A percentile compares a stretch with the other conserved stretches of the same genome.
Conservation (phyloP, 2,797 vertebrate species). For the Triplophysa bombifrons region DNA sequence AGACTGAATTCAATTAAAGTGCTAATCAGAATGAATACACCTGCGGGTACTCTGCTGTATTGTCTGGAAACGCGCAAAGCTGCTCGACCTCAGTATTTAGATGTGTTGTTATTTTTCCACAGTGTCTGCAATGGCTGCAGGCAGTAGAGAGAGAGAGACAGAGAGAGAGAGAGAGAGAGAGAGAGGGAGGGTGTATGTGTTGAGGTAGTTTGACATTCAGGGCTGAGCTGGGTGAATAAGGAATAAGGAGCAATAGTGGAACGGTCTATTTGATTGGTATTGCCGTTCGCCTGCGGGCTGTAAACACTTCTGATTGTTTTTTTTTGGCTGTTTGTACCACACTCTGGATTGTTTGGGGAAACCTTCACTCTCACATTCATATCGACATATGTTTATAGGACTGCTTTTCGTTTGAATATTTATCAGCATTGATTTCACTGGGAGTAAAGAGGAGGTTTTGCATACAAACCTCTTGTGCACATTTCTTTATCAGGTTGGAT, state of each 20-base stretch:
- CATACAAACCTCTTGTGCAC: not conserved
- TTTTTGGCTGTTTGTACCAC: slow-evolving; percentile 27
- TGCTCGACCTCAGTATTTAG: slow-evolving; percentile 49
- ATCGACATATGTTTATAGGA: slow-evolving; percentile 2
- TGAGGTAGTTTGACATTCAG: slow-evolving; percentile 47
- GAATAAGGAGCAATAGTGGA: slow-evolving; percentile 50
- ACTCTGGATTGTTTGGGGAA: slow-evolving; percentile 50
- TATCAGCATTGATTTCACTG: slow-evolving; percentile 5
- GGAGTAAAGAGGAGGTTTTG: not conserved
- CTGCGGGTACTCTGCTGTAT: slow-evolving; percentile 1
- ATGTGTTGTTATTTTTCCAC: slow-evolving; percentile 38
- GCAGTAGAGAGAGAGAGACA: slow-evolving; percentile 3
- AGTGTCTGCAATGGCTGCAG: slow-evolving; percentile 37
- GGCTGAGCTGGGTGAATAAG: slow-evolving; percentile 50
- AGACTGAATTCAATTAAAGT: slow-evolving; percentile 47
- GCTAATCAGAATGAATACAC: slow-evolving; percentile 36
- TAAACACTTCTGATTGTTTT: slow-evolving; percentile 49
- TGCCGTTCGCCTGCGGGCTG: slow-evolving; percentile 41
- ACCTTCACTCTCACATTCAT: slow-evolving; percentile 13
- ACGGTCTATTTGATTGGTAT: slow-evolving; percentile 58
- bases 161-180: not conserved
- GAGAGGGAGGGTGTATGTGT: slow-evolving; percentile 18
- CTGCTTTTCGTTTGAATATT: slow-evolving; percentile 2
- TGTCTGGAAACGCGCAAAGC: slow-evolving; percentile 31
- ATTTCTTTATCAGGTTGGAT: not conserved